Evolutionary conservation across 2,113 vertebrate genomes (phyloP), one percentile per base, ranked within the genome.

Genomic region (Upupa epops): DNA sequence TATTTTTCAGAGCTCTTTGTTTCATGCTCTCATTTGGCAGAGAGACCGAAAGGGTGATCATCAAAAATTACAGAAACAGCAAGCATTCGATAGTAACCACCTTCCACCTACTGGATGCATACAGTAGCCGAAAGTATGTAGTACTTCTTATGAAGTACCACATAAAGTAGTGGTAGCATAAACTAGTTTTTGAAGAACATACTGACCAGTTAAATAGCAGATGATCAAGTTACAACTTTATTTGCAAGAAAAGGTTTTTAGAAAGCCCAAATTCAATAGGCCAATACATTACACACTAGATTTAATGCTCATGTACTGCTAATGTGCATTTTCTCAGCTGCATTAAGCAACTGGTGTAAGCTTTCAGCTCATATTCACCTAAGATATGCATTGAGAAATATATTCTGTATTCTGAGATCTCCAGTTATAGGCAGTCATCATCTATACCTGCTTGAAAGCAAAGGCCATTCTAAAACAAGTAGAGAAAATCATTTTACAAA

Each of bases 401-500:
- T 74, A 5, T 36, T 78, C 18, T 63, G 11, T 68, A 49, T 61
- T 89, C 66, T 71, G 31, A 82, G 28, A 65, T 60, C 14, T 80
- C 25, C 51, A 86, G 25, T 65, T 74, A 72, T 36, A 88, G 68
- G 29, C 55, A 56, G 26, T 31, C 46, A 60, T 78, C 72, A 68
- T 54, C 48, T 51, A 34, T 64, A 54, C n/a, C 31, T 83, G 51
- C 11, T 69, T 9, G 56, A 81, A 90, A 77, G 14, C 46, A 89
- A 45, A 64, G 21, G 20, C 11, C 4, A 0, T 77, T 86, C 63
- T 81, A 36, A 83, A 94, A 82, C n/a, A 65, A 70, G 69, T 36
- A 92, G 37, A 89, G 46, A 85, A 95, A 96, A 93, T 71, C 75
- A 91, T 81, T 92, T 88, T 76, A 89, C 71, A 21, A 13, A 59